Conservation (phyloP, 2,797 vertebrate genomes). For the Anas capensis region DNA sequence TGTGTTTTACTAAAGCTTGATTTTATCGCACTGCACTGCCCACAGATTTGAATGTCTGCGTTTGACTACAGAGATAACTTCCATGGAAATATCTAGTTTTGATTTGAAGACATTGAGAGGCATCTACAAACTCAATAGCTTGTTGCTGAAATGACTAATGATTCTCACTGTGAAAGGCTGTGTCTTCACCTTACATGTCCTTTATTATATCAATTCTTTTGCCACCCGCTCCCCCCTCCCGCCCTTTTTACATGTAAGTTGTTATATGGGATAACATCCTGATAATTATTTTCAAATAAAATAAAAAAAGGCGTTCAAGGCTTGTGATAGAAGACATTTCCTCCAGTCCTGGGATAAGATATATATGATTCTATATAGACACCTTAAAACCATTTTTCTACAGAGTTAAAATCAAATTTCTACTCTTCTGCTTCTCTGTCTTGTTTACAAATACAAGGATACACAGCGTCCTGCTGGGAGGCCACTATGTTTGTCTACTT, state of each 20-base stretch:
- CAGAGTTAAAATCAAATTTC: background rate
- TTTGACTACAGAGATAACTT: background rate
- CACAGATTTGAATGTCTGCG: background rate
- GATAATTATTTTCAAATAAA: background rate
- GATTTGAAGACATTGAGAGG: background rate
- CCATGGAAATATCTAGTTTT: background rate
- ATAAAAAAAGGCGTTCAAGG: background rate
- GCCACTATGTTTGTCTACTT: background rate
- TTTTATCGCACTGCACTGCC: background rate
- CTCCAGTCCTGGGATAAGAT: background rate
- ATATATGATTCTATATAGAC: background rate
- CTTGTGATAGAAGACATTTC: background rate
- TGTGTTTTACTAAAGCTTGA: background rate
- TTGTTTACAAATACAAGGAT: background rate
- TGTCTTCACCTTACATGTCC: background rate
- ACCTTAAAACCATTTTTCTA: background rate
- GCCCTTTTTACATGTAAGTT: background rate
- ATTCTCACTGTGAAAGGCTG: background rate
- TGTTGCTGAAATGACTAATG: background rate
- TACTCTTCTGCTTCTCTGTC: accelerated
- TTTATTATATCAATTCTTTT: background rate
- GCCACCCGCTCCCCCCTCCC: too few relatives aligned
- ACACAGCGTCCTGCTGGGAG: background rate
- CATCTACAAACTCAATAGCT: background rate
- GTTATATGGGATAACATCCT: background rate